phyloP scores from a whole-genome alignment of 92 coral and sea anemone species.

The Porites cylindrica region DNA sequence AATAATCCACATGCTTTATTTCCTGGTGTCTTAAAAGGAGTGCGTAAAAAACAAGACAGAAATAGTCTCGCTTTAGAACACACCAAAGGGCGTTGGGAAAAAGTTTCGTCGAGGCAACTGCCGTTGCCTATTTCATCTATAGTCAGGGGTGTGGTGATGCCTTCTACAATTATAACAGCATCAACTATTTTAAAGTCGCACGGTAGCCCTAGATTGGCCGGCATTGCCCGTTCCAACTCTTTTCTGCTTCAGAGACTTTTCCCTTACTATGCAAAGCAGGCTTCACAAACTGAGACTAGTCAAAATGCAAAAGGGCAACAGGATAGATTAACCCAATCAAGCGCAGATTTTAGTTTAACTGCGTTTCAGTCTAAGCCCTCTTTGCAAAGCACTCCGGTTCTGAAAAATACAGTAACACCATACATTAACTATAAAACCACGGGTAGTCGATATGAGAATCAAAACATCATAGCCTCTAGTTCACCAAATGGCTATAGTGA shows the following conservation, averaged over 20 bases:
- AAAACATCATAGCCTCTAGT: not conserved
- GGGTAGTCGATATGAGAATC: not conserved
- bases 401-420: not conserved
- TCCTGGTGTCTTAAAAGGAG: not conserved
- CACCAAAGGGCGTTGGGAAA: not conserved
- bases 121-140: not conserved
- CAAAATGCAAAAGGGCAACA: not conserved
- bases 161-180: not conserved
- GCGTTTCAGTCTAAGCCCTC: not conserved
- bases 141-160: not conserved
- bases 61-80: not conserved
- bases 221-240: not conserved
- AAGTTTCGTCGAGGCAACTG: not conserved
- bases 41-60: not conserved
- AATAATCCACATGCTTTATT: not conserved
- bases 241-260: conserved; percentile 8
- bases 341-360: not conserved
- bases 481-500: not conserved
- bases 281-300: not conserved
- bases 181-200: not conserved
- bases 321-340: not conserved
- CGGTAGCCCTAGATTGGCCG: conserved; percentile 1
- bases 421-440: not conserved
- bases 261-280: not conserved
- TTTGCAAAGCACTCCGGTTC: not conserved